These are phyloP conservation scores for Todiramphus saurophagus DNA, from an alignment of 2,113 vertebrate genomes.

Conservation along the genomic window DNA sequence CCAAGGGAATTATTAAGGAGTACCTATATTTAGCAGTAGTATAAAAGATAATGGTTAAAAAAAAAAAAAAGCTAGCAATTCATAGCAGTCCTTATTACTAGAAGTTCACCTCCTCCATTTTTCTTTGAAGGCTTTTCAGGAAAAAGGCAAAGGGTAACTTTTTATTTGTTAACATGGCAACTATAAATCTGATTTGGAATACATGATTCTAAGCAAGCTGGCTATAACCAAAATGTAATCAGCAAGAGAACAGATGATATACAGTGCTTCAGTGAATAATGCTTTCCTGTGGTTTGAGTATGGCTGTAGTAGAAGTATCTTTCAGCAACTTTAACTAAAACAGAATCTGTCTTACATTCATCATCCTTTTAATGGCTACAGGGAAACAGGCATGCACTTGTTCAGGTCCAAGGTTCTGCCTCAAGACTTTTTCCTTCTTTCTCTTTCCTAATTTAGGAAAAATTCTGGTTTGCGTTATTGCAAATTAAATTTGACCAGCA, in stretches of 20 bases:
- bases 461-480: not conserved
- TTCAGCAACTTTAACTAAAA: conserved; percentile 11
- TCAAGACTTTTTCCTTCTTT: not conserved
- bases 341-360: not conserved
- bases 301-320: not conserved
- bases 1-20: not conserved
- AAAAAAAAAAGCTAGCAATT: not conserved
- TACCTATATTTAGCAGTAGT: not conserved
- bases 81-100: not conserved
- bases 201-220: not conserved
- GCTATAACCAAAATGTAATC: not conserved
- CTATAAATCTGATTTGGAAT: not conserved
- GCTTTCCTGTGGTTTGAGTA: not conserved
- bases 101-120: not conserved
- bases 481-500: not conserved
- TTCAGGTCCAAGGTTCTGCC: not conserved
- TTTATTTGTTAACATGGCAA: not conserved
- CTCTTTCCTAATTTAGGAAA: not conserved
- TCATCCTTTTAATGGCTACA: not conserved
- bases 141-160: not conserved
- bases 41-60: not conserved
- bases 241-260: not conserved
- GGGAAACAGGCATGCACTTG: not conserved
- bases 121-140: not conserved
- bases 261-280: not conserved